Evolutionary conservation across 37 sponge, comb jelly and placozoan species (phyloP).

Genomic region (Cliona cf. orientalis): DNA sequence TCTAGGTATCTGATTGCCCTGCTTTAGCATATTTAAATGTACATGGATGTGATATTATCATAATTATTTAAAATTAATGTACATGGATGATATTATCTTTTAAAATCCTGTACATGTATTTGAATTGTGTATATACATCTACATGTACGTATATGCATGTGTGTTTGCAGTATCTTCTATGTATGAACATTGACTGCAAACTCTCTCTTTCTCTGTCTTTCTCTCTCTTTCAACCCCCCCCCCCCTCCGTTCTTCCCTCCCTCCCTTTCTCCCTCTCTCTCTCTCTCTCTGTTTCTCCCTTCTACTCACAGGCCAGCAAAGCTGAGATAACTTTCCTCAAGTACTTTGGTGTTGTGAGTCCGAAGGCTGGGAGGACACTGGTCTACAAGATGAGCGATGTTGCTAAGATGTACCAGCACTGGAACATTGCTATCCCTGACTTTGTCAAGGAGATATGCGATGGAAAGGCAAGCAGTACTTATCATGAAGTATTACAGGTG

Average conservation of each 20-base stretch:
- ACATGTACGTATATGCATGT: background rate
- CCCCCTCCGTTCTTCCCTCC: no score
- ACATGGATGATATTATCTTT: background rate
- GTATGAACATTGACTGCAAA: background rate
- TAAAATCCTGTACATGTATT: background rate
- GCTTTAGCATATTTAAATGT: background rate
- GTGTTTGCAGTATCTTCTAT: background rate
- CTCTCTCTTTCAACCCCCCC: background rate
- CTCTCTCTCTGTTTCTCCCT: background rate
- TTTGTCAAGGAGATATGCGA: conserved; percentile 23
- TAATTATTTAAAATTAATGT: no score
- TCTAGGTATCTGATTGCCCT: background rate
- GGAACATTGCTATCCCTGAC: conserved; percentile 36
- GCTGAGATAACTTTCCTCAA: conserved; percentile 41
- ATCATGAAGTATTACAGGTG: no score
- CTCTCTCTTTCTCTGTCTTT: background rate
- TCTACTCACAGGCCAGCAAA: conserved; percentile 11
- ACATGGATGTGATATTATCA: no score
- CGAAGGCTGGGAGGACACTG: conserved; percentile 49
- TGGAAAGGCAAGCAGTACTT: conserved; percentile 36
- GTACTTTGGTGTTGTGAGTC: conserved; percentile 42
- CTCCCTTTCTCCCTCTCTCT: no score
- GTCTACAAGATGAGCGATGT: conserved; percentile 50
- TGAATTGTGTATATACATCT: background rate
- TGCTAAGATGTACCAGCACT: conserved; percentile 52